Evolutionary conservation across 2,113 vertebrate genomes (phyloP).

Genomic region (Tilapia sparmanii): DNA sequence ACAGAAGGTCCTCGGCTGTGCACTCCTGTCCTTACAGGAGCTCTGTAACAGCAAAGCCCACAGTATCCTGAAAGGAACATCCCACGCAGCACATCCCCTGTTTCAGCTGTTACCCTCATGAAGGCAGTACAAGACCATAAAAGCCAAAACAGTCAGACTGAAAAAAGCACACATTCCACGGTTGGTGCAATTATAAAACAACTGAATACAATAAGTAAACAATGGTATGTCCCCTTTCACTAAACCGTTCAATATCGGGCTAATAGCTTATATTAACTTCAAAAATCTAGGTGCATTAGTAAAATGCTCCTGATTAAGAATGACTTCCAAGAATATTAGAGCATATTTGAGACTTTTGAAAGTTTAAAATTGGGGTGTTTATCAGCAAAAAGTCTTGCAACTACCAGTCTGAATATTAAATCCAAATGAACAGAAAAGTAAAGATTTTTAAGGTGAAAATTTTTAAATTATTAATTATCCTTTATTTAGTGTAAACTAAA

Average conservation of each 20-base stretch:
- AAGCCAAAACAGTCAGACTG: background rate
- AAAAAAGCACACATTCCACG: fast-evolving
- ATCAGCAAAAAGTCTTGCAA: background rate
- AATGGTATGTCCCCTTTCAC: background rate
- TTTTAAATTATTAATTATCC: background rate
- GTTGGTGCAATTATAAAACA: background rate
- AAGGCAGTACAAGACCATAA: background rate
- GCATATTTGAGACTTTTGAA: background rate
- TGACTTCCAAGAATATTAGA: fast-evolving
- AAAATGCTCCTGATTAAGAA: background rate
- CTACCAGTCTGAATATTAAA: background rate
- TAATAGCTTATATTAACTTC: background rate
- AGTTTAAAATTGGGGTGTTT: background rate
- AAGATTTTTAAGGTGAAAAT: fast-evolving
- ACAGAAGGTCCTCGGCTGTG: background rate
- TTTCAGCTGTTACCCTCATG: background rate
- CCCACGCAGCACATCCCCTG: background rate
- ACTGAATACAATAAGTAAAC: background rate
- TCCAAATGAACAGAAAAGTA: background rate
- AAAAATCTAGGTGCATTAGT: background rate
- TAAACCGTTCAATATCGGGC: background rate
- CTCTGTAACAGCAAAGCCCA: background rate
- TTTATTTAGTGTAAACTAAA: background rate
- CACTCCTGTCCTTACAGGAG: background rate
- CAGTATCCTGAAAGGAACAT: background rate